Conservation (phyloP, 2,888 invertebrate genomes). For the Hipparchia semele region DNA sequence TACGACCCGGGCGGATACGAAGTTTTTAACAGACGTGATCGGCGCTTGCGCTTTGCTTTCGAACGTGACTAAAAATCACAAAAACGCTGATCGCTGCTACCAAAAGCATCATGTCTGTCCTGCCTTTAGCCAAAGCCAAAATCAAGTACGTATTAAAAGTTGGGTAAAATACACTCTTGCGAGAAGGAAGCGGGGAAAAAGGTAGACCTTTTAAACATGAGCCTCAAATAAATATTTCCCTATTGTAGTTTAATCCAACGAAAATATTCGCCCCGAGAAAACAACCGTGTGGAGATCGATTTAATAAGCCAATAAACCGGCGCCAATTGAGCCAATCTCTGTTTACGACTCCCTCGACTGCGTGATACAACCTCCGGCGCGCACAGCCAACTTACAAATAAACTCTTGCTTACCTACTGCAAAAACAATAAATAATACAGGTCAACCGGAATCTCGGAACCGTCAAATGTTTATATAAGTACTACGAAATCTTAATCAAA, state of each 20-base stretch:
- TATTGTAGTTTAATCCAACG: slow-evolving; percentile 30
- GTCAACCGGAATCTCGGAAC: background rate
- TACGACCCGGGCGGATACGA: no score
- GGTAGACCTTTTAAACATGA: background rate
- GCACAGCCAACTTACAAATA: slow-evolving; percentile 10
- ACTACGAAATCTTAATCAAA: background rate
- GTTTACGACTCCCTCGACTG: slow-evolving; percentile 73
- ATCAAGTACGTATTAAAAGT: no score
- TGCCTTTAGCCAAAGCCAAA: no score
- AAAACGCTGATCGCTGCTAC: no score
- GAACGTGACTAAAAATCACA: no score
- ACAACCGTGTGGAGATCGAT: slow-evolving; percentile 69
- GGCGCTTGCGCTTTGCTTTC: no score
- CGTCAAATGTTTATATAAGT: background rate
- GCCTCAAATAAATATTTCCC: slow-evolving; percentile 23
- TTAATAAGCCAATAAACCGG: slow-evolving; percentile 78
- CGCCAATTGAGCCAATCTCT: slow-evolving; percentile 66
- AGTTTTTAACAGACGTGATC: no score
- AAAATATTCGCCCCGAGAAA: slow-evolving; percentile 39
- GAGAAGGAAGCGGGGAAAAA: background rate
- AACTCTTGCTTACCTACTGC: slow-evolving; percentile 6
- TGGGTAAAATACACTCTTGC: background rate
- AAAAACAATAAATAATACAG: slow-evolving; percentile 11
- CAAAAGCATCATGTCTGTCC: no score
- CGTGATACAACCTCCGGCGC: slow-evolving; percentile 44